Evolutionary conservation across 2,797 vertebrate genomes (phyloP).

Genomic region (Sebastes steindachneri): DNA sequence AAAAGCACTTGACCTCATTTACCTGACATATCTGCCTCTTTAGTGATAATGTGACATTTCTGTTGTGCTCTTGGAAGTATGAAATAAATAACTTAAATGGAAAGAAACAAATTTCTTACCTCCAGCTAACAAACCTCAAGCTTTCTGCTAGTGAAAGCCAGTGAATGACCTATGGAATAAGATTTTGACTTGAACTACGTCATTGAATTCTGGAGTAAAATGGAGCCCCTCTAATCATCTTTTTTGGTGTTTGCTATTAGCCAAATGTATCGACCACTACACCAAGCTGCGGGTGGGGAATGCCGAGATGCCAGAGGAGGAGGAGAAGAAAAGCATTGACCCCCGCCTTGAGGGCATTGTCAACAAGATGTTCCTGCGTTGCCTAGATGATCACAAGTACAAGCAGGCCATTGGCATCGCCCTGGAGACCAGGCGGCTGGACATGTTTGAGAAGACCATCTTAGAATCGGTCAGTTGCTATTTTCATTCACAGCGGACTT

Average conservation of each 20-base stretch:
- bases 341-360: constrained; percentile 97
- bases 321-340: constrained; percentile 94
- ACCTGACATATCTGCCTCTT: not conserved
- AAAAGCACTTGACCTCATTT: not conserved
- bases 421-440: constrained; percentile 93
- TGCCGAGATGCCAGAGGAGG: constrained; percentile 93
- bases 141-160: not conserved
- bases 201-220: not conserved
- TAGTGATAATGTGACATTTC: not conserved
- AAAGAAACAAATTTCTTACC: not conserved
- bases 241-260: constrained; percentile 71
- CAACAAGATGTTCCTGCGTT: constrained; percentile 99
- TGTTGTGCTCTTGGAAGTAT: not conserved
- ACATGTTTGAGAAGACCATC: constrained; percentile 97
- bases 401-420: constrained; percentile 98
- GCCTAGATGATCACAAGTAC: constrained; percentile 97
- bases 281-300: constrained; percentile 98
- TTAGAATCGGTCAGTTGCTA: constrained; percentile 88
- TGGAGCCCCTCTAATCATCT: not conserved
- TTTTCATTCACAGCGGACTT: not conserved
- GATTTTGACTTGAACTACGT: not conserved
- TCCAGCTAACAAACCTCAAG: not conserved
- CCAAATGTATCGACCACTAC: constrained; percentile 99
- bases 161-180: not conserved
- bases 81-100: not conserved